Evolutionary conservation across 1,140 invertebrate genomes (phyloP), one percentile per base, ranked within the genome.

Genomic region (Drosophila lacertosa): DNA sequence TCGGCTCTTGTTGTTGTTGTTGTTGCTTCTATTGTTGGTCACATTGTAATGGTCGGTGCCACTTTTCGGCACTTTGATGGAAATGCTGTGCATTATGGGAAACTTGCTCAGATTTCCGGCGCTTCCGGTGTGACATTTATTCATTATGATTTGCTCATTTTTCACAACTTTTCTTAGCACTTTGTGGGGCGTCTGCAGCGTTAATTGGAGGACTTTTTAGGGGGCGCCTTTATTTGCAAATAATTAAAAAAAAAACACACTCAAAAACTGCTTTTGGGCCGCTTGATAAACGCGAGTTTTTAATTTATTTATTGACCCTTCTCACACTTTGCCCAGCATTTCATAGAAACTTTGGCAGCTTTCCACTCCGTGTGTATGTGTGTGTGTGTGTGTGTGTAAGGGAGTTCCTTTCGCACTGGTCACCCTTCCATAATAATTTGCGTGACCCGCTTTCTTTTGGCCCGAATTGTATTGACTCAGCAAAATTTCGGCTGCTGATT

Each of bases 211-310:
- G 63, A 68, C 50, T 74, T 84, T 65, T 48, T n/a, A n/a, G n/a
- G n/a, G n/a, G 33, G 33, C 65, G 44, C 67, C 66, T 72, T 88
- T 88, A 82, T 89, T 88, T 89, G 62, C 83, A 88, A 88, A 88
- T 88, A 88, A 88, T 88, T 88, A 89, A 88, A 88, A 88, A 75
- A n/a, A n/a, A n/a, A n/a, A n/a, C n/a, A n/a, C n/a, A n/a, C n/a
- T n/a, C n/a, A n/a, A n/a, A n/a, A n/a, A n/a, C n/a, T n/a, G n/a
- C n/a, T n/a, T n/a, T 24, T 66, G 35, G 32, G 10, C 24, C 42
- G 51, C 44, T 62, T 60, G 69, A 72, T 72, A 67, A 66, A 51
- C 45, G 29, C 54, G 47, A 54, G 37, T 77, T 77, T 70, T 66
- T 57, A 86, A 86, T 81, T 86, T 86, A 84, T 84, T 75, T 89